A percentile compares a stretch with the other conserved stretches of the same genome.
phyloP scores from a whole-genome alignment of 2,888 invertebrate genomes.

The Lochmaea capreae region DNA sequence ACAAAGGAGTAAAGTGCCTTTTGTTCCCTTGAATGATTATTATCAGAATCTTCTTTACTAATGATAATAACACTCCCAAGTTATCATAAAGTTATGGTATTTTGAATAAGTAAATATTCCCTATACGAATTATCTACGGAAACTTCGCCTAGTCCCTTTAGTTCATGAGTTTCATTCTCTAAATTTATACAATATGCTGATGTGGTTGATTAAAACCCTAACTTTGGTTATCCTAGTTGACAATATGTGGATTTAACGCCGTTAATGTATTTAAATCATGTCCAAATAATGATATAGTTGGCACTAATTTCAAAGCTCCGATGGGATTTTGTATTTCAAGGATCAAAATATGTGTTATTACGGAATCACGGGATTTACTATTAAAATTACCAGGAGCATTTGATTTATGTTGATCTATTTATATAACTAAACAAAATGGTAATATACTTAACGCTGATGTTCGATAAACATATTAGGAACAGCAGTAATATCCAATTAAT shows the following conservation, averaged over 20 bases:
- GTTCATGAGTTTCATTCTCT: slow-evolving; percentile 3
- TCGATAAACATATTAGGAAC: not conserved
- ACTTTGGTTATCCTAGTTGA: slow-evolving; percentile 3
- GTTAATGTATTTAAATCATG: slow-evolving; percentile 19
- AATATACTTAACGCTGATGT: not conserved
- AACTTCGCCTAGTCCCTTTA: not conserved
- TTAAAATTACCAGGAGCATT: not conserved
- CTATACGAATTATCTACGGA: not conserved
- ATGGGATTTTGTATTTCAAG: slow-evolving; percentile 15
- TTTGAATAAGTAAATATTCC: not conserved
- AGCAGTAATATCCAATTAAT: not conserved
- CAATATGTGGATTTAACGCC: slow-evolving; percentile 13
- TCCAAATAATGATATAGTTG: slow-evolving; percentile 12
- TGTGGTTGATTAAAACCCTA: slow-evolving; percentile 15
- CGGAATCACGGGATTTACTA: slow-evolving; percentile 9
- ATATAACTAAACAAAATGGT: not conserved
- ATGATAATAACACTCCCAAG: not conserved
- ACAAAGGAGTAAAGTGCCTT: too few relatives aligned
- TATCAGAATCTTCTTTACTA: not conserved
- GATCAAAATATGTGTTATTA: slow-evolving; percentile 7
- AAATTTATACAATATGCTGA: slow-evolving; percentile 15
- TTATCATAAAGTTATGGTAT: not conserved
- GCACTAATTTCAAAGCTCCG: slow-evolving; percentile 6
- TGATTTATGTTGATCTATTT: not conserved
- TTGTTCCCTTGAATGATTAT: too few relatives aligned